phyloP scores from a whole-genome alignment of 2,888 invertebrate genomes.

The Lysandra coridon region DNA sequence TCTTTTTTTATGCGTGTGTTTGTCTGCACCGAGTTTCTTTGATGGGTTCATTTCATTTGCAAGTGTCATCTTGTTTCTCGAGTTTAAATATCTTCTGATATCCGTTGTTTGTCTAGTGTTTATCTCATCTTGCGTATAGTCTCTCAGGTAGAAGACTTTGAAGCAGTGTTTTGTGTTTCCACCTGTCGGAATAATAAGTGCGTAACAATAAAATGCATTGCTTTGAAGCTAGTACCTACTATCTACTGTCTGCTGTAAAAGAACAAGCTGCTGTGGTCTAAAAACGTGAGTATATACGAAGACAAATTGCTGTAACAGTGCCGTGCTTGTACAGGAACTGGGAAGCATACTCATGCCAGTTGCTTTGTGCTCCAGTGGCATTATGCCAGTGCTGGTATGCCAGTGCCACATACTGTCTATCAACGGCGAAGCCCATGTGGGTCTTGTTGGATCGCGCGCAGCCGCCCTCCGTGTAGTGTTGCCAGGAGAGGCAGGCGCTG shows the following conservation, averaged over 20 bases:
- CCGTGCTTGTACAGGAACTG: background rate
- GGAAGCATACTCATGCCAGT: background rate
- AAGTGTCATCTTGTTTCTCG: background rate
- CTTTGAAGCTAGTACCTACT: background rate
- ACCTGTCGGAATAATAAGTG: slow-evolving; percentile 38
- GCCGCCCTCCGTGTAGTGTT: slow-evolving; percentile 62
- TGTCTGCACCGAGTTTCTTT: background rate
- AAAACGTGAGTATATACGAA: background rate
- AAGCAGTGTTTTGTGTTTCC: slow-evolving; percentile 35
- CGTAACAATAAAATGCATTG: slow-evolving; percentile 18
- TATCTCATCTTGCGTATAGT: slow-evolving; percentile 38
- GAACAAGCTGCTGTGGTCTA: background rate
- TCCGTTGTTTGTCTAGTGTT: slow-evolving; percentile 1
- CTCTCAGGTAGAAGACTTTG: slow-evolving; percentile 35
- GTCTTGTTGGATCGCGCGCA: slow-evolving; percentile 58
- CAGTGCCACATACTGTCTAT: slow-evolving; percentile 61
- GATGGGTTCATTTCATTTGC: background rate
- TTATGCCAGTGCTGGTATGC: background rate
- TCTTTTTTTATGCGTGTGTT: slow-evolving; percentile 16
- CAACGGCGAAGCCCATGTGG: slow-evolving; percentile 75
- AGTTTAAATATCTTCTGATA: background rate
- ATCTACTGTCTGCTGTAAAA: background rate
- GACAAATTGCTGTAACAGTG: background rate
- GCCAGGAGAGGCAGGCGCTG: slow-evolving; percentile 71
- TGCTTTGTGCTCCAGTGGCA: too few relatives aligned